Base-by-base conservation (phyloP, 2,113 vertebrate species). In the Typhlomys cinereus region DNA sequence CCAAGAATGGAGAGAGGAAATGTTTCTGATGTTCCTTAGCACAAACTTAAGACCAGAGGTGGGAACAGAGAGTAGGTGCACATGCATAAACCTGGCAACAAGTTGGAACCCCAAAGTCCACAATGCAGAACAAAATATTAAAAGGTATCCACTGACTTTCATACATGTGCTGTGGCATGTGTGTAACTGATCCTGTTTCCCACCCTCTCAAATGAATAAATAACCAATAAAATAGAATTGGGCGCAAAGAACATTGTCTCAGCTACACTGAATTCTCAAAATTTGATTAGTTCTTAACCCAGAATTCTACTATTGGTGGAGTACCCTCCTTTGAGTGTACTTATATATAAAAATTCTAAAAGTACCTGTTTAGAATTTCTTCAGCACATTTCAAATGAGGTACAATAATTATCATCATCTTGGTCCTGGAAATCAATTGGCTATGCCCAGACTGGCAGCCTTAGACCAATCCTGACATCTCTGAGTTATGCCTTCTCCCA, bases 401-500 rank as follows among this genome's bases (percentile, higher is more conserved):
- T 90, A 71, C 31, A 96, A 61, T 91, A 95, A 80, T 88, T 34
- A 96, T 87, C 89, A 96, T 94, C 48, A 96, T 67, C 73, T 96
- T 96, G 69, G 90, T 44, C n/a, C 61, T 73, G 80, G 73, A 41
- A 95, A 74, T 79, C 78, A 27, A 59, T 94, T 91, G 92, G 34
- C 34, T 71, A 5, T 6, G 85, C 83, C 74, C 2, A 95, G 5
- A 39, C 95, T 18, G 6, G 91, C 21, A 94, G 14, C 85, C 41
- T 4, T 89, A 70, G 2, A 90, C 61, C 96, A 92, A 95, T 89
- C 34, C 50, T 44, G 3, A 50, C 2, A 64, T 95, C 93, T 62
- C 27, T 83, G 41, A 1, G 1, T 90, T 11, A 96, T 95, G 44
- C 79, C 48, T 97, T 96, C 97, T 95, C 75, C 50, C 92, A 46